A percentile compares a stretch with the other conserved stretches of the same genome.
phyloP scores from a whole-genome alignment of 2,797 vertebrate genomes.

The Sylvia borin region DNA sequence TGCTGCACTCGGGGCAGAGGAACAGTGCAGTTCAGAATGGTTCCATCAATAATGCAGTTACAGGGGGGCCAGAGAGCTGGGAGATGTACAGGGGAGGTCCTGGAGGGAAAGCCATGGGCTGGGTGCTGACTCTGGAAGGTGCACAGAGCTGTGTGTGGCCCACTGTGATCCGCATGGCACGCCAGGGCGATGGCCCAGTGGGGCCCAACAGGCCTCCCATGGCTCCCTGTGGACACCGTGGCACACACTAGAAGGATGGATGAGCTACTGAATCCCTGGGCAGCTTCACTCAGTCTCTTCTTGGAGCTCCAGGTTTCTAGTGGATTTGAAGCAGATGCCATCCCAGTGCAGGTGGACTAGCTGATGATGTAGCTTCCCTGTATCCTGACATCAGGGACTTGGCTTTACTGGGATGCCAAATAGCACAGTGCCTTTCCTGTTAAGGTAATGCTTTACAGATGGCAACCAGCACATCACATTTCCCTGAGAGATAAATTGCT shows the following conservation, averaged over 20 bases:
- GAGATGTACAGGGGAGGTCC: not conserved
- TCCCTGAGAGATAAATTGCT: not conserved
- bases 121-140: too few relatives aligned
- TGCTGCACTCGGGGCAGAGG: not conserved
- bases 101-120: not conserved
- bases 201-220: too few relatives aligned
- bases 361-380: not conserved
- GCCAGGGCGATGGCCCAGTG: not conserved
- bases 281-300: not conserved
- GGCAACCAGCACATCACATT: not conserved
- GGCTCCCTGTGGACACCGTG: too few relatives aligned
- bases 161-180: not conserved
- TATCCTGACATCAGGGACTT: not conserved
- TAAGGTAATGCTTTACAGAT: not conserved
- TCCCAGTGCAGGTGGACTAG: not conserved
- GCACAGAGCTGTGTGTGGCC: too few relatives aligned
- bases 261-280: not conserved
- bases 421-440: not conserved
- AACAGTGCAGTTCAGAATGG: not conserved
- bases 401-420: not conserved
- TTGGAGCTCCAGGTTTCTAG: not conserved
- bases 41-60: not conserved
- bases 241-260: not conserved
- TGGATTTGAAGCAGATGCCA: not conserved
- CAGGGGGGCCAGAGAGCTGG: not conserved